Conservation (phyloP, 2,113 vertebrate species). For the Gyps fulvus region DNA sequence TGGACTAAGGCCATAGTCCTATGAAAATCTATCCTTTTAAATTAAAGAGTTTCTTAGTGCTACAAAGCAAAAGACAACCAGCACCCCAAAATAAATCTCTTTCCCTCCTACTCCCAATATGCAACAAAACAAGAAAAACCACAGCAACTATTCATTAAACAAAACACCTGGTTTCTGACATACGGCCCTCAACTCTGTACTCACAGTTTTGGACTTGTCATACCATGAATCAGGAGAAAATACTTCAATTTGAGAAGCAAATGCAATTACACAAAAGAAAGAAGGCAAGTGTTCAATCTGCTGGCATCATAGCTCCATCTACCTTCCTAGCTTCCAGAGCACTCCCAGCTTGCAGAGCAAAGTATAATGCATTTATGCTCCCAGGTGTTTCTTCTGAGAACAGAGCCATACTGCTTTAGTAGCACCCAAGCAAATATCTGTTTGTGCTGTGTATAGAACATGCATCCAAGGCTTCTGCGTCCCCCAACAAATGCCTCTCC, state of each 20-base stretch:
- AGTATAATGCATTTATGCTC: not conserved
- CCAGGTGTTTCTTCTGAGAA: not conserved
- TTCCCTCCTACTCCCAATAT: not conserved
- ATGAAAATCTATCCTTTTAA: not conserved
- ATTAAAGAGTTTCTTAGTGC: not conserved
- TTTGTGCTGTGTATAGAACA: not conserved
- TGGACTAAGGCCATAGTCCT: not conserved
- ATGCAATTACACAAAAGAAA: conserved; percentile 7
- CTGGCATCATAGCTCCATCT: not conserved
- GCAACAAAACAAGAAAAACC: not conserved
- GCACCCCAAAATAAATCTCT: not conserved
- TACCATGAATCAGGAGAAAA: not conserved
- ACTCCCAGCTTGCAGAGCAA: not conserved
- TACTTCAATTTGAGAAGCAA: conserved; percentile 21
- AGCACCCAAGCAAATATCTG: not conserved
- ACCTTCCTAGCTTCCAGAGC: not conserved
- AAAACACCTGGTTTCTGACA: not conserved
- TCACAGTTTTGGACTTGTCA: not conserved
- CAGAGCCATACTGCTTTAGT: not conserved
- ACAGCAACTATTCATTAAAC: not conserved
- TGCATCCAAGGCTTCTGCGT: not conserved
- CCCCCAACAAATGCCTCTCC: not conserved
- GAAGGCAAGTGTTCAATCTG: not conserved
- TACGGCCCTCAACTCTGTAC: not conserved
- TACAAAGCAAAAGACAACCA: not conserved